Evolutionary conservation across 2,113 vertebrate genomes (phyloP).

Genomic region (Callocephalon fimbriatum): DNA sequence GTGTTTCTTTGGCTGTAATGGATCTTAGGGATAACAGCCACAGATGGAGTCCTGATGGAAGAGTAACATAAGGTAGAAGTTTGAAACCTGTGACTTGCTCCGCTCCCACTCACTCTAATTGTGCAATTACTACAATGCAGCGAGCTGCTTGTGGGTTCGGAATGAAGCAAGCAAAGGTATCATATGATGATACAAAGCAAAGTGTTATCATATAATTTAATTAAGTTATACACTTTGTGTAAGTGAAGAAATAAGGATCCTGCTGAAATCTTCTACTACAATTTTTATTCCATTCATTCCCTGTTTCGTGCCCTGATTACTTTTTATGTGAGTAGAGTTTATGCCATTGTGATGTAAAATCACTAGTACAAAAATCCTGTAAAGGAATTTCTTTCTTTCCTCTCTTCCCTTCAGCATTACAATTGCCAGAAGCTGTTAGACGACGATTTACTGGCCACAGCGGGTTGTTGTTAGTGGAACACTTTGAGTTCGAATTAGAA

Average conservation of each 20-base stretch:
- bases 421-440: not conserved
- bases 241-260: not conserved
- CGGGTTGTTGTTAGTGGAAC: not conserved
- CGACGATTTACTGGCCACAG: not conserved
- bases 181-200: too few relatives aligned
- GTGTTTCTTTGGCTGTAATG: not conserved
- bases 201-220: not conserved
- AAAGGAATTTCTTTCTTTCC: not conserved
- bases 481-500: not conserved
- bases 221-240: not conserved
- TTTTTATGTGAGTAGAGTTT: not conserved
- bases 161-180: not conserved
- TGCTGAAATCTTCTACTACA: not conserved
- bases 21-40: not conserved
- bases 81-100: not conserved
- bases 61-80: not conserved
- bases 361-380: not conserved
- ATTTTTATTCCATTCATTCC: not conserved
- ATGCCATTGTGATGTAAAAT: not conserved
- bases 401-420: not conserved
- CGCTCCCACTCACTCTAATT: not conserved
- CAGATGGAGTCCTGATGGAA: not conserved
- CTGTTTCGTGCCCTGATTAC: not conserved
- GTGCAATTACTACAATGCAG: not conserved
- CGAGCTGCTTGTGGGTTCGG: not conserved